A percentile compares a stretch with the other conserved stretches of the same genome.
phyloP scores from a whole-genome alignment of 2,113 vertebrate species.

The Pseudopipra pipra region DNA sequence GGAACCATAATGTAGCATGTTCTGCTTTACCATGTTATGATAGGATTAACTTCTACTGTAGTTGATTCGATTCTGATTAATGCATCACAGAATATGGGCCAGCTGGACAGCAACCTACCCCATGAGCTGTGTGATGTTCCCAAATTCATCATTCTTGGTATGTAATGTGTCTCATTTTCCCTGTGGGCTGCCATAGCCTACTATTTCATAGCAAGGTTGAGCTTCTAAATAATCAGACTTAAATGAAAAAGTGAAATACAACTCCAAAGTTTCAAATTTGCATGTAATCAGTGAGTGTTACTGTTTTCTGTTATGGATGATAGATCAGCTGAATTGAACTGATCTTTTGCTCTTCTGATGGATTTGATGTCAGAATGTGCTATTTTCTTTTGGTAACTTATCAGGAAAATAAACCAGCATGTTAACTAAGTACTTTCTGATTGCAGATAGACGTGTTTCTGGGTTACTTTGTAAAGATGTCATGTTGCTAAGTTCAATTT shows the following conservation, averaged over 20 bases:
- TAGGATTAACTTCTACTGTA: neutral
- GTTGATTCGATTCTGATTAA: neutral
- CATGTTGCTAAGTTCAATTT: neutral
- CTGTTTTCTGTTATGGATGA: neutral
- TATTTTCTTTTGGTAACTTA: neutral
- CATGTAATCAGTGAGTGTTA: neutral
- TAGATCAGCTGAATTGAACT: neutral
- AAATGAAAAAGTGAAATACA: neutral
- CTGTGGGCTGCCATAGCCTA: neutral
- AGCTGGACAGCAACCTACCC: neutral
- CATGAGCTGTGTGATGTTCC: neutral
- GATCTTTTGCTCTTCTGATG: neutral
- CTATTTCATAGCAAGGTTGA: neutral
- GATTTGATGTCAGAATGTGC: neutral
- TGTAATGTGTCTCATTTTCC: neutral
- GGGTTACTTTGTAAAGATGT: neutral
- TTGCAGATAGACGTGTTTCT: fast-evolving
- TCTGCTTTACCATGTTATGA: neutral
- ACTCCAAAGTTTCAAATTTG: neutral
- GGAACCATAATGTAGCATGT: neutral
- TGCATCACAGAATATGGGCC: neutral
- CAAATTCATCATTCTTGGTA: neutral
- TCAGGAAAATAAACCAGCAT: neutral
- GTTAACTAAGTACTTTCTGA: neutral
- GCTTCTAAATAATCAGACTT: neutral